phyloP scores from a whole-genome alignment of 2,888 invertebrate species.

The Artemia sinica region DNA sequence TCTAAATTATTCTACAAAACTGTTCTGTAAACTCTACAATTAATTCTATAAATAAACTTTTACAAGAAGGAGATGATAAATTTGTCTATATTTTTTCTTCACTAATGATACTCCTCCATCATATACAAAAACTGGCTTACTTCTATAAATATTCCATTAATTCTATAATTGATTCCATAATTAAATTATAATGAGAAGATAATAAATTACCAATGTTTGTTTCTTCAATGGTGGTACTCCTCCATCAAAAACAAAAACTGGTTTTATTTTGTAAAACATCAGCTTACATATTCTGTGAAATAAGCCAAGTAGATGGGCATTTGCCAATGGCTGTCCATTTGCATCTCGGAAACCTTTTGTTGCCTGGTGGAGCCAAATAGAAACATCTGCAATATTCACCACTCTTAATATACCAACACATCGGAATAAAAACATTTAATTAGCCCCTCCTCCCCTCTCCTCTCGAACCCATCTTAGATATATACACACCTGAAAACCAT shows the following conservation, averaged over 20 bases:
- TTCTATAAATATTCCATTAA: too few relatives aligned
- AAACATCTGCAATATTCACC: constrained; percentile 53
- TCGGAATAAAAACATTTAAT: background rate
- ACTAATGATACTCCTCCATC: constrained; percentile 55
- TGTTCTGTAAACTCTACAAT: too few relatives aligned
- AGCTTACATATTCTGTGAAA: constrained; percentile 90
- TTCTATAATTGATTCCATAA: too few relatives aligned
- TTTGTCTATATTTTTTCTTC: constrained; percentile 78
- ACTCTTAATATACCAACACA: too few relatives aligned
- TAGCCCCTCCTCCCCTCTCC: background rate
- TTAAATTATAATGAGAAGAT: background rate
- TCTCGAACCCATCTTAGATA: background rate
- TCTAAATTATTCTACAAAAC: too few relatives aligned
- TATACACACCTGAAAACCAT: too few relatives aligned
- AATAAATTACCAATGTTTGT: constrained; percentile 62
- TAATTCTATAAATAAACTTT: too few relatives aligned
- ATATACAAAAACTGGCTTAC: too few relatives aligned
- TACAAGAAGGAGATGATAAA: constrained; percentile 24
- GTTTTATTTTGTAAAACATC: constrained; percentile 81
- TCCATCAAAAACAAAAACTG: constrained; percentile 97
- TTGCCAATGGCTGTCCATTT: constrained; percentile 58
- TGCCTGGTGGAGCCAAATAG: constrained; percentile 96
- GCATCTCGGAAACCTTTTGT: constrained; percentile 82
- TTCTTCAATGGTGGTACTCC: constrained; percentile 76
- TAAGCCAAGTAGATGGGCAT: constrained; percentile 81